phyloP scores from a whole-genome alignment of 2,113 vertebrate genomes.

The Lophochroa leadbeateri region DNA sequence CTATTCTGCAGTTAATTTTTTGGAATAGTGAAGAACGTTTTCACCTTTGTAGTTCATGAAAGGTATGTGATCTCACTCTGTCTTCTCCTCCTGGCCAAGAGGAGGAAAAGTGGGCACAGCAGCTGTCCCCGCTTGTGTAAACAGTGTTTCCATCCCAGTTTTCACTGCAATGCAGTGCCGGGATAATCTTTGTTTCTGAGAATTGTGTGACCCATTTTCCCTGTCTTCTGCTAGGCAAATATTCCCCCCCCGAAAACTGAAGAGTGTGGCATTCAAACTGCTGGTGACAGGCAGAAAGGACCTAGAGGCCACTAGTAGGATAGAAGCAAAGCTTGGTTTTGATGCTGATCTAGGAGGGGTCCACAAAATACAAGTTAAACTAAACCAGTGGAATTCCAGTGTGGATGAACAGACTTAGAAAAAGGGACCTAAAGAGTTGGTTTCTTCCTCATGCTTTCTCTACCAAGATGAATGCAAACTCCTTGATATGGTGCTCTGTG shows the following conservation, averaged over 20 bases:
- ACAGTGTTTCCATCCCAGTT: neutral
- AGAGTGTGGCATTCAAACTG: neutral
- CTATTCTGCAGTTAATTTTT: neutral
- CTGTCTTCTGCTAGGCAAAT: neutral
- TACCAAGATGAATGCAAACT: neutral
- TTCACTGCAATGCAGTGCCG: neutral
- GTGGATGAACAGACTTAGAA: neutral
- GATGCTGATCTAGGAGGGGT: neutral
- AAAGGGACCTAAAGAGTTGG: neutral
- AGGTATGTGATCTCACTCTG: neutral
- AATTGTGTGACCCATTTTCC: neutral
- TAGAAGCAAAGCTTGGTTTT: neutral
- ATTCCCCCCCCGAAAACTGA: neutral
- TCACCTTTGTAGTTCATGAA: neutral
- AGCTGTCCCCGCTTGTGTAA: neutral
- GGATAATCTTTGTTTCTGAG: neutral
- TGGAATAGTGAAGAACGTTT: neutral
- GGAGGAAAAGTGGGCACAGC: neutral
- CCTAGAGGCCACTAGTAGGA: neutral
- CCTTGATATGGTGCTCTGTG: neutral
- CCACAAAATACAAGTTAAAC: neutral
- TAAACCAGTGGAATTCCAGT: neutral
- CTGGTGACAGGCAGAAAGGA: neutral
- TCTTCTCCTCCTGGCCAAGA: neutral
- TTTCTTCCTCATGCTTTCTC: neutral